Conservation (phyloP, 2,888 invertebrate genomes). For the Omphaloscelis lunosa region DNA sequence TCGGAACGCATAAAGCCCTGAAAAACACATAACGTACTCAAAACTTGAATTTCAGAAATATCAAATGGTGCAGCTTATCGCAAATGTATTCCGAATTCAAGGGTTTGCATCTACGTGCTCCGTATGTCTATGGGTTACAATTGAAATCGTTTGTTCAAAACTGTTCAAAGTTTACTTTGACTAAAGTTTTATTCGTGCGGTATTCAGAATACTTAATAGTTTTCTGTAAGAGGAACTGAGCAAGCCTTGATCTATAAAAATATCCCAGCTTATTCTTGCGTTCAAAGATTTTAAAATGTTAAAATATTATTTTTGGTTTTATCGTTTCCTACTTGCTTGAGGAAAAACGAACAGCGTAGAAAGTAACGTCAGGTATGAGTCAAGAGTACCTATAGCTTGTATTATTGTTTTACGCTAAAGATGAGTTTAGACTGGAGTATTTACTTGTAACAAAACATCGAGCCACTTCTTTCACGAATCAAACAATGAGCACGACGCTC, state of each 20-base stretch:
- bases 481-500: too few species aligned
- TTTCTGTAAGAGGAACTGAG: conserved; percentile 10
- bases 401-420: neutral
- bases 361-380: neutral
- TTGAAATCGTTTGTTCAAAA: conserved; percentile 49
- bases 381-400: neutral
- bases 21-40: neutral
- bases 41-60: conserved; percentile 35
- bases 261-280: neutral
- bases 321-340: neutral
- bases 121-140: conserved; percentile 26
- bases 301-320: neutral
- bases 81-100: conserved; percentile 46
- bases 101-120: conserved; percentile 38
- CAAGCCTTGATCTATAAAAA: conserved; percentile 9
- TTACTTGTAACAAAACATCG: too few species aligned
- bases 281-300: neutral
- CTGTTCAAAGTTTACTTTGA: conserved; percentile 30
- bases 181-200: conserved; percentile 37
- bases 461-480: too few species aligned
- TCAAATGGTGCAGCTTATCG: conserved; percentile 47
- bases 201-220: conserved; percentile 36
- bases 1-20: neutral
- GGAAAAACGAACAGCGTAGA: too few species aligned
- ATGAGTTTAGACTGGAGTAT: too few species aligned